Evolutionary conservation across 2,888 invertebrate species (phyloP).

Genomic region (Drosophila suboccidentalis): DNA sequence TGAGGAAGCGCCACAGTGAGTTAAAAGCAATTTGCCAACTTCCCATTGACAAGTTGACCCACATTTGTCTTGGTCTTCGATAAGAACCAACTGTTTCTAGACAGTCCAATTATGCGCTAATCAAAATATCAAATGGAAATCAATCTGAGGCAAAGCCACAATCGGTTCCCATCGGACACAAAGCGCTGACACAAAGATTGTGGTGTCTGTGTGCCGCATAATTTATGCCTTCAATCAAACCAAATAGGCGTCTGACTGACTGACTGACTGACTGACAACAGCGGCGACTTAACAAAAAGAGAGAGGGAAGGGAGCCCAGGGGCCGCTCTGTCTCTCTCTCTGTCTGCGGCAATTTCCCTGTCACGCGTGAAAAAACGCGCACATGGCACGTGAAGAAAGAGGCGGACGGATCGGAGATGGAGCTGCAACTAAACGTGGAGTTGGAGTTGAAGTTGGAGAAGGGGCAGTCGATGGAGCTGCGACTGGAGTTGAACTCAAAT

Average conservation of each 20-base stretch:
- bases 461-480: not conserved
- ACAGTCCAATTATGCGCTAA: constrained; percentile 57
- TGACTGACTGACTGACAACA: constrained; percentile 58
- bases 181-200: constrained; percentile 50
- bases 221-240: constrained; percentile 73
- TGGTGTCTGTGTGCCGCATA: constrained; percentile 42
- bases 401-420: constrained; percentile 11
- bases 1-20: constrained; percentile 13
- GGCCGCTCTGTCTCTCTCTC: constrained; percentile 39
- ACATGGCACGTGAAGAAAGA: constrained; percentile 68
- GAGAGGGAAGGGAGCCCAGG: not conserved
- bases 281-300: constrained; percentile 31
- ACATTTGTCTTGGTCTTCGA: constrained; percentile 33
- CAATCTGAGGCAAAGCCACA: constrained; percentile 29
- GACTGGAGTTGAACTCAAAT: constrained; percentile 11
- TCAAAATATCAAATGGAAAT: constrained; percentile 65
- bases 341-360: constrained; percentile 68
- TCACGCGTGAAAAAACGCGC: constrained; percentile 70
- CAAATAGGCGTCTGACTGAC: constrained; percentile 40
- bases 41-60: constrained; percentile 41
- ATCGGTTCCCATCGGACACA: constrained; percentile 12
- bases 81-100: constrained; percentile 34
- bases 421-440: not conserved
- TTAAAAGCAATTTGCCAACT: constrained; percentile 23
- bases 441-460: not conserved